Base-by-base conservation (phyloP, 2,797 vertebrate genomes). In the Onychomys torridus region DNA sequence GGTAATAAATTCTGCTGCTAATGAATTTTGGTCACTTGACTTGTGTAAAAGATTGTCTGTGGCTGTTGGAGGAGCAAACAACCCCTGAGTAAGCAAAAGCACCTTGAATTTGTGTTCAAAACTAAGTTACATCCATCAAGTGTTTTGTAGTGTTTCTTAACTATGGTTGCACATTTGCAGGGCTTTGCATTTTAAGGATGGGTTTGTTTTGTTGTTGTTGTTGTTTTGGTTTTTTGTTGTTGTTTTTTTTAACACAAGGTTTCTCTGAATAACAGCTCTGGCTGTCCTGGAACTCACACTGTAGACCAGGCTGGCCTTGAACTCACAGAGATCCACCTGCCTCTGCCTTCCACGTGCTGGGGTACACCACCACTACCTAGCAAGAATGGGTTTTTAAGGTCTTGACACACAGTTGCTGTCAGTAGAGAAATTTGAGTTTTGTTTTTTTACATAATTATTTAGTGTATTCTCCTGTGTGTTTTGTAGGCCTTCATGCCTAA, bases 331-430 rank as follows among this genome's bases (percentile, higher is more conserved):
- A 43, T 73, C 71, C 37, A 40, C 21, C 71, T 73, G 37, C 21
- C 17, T 73, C 71, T 25, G 40, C 37, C 37, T 40, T 37, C 37
- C 37, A 75, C 40, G 71, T 75, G 71, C 37, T 43, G 71, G 23
- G 21, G 11, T 75, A 0, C 52, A 12, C 67, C 34, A 23, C 13
- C 52, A 55, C 69, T n/a, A 37, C 17, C n/a, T 34, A 71, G 69
- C 2, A 84, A 25, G 34, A 73, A 46, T 77, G 49, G 49, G 57
- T 77, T 81, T 95, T 34, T 83, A 78, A 96, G 52, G 49, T 91
- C 6, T 65, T 67, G n/a, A 13, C 71, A 65, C 89, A 69, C 65
- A 59, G 71, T 75, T 88, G 21, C 19, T 67, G n/a, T 86, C 89
- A 89, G 46, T 78, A 89, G 40, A 43, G 71, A 49, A 52, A n/a